Percentiles rank a stretch among this genome's conserved stretches.
These are phyloP conservation scores for Mola mola DNA, from an alignment of 2,113 vertebrate species.

Conservation along the genomic window DNA sequence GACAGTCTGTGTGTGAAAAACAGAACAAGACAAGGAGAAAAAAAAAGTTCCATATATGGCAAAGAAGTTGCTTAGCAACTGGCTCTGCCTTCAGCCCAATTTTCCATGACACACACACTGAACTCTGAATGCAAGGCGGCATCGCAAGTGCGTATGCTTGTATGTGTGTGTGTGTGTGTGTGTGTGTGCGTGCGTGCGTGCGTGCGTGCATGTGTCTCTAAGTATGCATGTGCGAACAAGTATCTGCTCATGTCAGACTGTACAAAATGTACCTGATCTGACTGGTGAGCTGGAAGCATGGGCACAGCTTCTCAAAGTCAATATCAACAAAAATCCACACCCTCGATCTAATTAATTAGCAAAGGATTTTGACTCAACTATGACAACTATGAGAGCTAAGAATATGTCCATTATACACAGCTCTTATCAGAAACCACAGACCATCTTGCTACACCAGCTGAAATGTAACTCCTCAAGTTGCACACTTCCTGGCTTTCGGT, in stretches of 20 bases:
- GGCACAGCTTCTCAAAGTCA: neutral
- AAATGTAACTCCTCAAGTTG: constrained; percentile 50
- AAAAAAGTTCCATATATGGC: constrained; percentile 76
- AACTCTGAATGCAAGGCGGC: constrained; percentile 58
- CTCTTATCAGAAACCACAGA: constrained; percentile 47
- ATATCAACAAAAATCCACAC: constrained; percentile 27
- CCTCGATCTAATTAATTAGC: neutral
- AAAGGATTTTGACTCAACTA: constrained; percentile 5
- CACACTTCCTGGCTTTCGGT: constrained; percentile 55
- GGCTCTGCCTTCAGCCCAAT: constrained; percentile 78
- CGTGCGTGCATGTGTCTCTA: constrained; percentile 16
- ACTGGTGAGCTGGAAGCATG: constrained; percentile 10
- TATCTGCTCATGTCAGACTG: constrained; percentile 53
- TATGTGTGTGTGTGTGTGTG: constrained; percentile 21
- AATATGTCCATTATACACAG: constrained; percentile 10
- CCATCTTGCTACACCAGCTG: constrained; percentile 29
- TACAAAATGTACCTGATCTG: constrained; percentile 51
- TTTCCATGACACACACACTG: constrained; percentile 87
- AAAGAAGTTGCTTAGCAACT: constrained; percentile 80
- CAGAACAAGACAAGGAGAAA: constrained; percentile 33
- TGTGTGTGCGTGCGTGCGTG: constrained; percentile 44
- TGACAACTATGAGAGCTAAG: too few species aligned
- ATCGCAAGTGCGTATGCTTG: constrained; percentile 21
- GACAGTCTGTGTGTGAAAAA: too few species aligned
- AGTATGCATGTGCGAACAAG: constrained; percentile 59